A percentile compares a stretch with the other conserved stretches of the same genome.
Evolutionary conservation across 2,888 invertebrate genomes (phyloP).

Genomic region (Agriotes lineatus): DNA sequence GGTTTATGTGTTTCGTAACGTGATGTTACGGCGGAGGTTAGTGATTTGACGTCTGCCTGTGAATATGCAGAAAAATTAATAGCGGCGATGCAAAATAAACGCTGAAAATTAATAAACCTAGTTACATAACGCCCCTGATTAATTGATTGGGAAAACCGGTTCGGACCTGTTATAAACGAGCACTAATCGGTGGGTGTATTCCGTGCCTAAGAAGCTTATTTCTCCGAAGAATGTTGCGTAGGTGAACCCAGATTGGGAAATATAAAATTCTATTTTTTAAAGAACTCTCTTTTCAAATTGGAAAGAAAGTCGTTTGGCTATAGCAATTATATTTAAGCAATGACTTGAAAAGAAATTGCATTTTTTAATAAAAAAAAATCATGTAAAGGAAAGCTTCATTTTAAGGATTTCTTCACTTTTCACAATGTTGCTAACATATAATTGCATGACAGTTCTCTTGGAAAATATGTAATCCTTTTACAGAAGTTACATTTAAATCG

Average conservation of each 20-base stretch:
- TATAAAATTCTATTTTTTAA: not conserved
- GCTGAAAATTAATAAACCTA: not conserved
- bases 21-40: not conserved
- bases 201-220: no score
- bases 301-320: conserved; percentile 15
- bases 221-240: not conserved
- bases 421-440: no score
- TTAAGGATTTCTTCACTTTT: no score
- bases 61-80: not conserved
- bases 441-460: no score
- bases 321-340: conserved; percentile 20
- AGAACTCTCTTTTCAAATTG: not conserved
- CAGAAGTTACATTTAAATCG: no score
- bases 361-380: no score
- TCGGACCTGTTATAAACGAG: not conserved
- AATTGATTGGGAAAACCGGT: not conserved
- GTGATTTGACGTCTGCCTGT: not conserved
- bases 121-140: not conserved
- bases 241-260: not conserved
- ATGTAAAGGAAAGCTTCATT: no score
- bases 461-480: no score
- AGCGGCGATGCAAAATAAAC: not conserved
- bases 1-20: not conserved
- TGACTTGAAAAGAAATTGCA: no score
- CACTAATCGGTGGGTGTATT: conserved; percentile 8